Conservation (phyloP, 2,797 vertebrate species). For the Anabas testudineus region DNA sequence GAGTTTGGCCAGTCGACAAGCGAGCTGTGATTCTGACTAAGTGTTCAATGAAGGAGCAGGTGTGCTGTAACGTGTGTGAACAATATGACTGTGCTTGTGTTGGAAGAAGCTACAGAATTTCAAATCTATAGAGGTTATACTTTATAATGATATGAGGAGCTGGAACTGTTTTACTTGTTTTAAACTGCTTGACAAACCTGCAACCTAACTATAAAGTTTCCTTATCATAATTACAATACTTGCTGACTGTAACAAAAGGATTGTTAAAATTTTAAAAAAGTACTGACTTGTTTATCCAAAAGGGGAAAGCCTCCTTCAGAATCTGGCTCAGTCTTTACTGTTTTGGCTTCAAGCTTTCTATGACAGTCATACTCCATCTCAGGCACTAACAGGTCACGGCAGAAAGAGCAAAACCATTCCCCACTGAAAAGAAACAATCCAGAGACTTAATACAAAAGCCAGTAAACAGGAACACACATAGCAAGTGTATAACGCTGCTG, state of each 20-base stretch:
- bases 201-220: too few species aligned
- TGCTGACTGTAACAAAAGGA: background rate
- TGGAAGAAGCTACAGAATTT: too few species aligned
- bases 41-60: too few species aligned
- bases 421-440: slow-evolving; percentile 77
- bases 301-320: slow-evolving; percentile 55
- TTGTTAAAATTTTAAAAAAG: background rate
- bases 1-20: background rate
- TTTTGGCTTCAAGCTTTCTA: slow-evolving; percentile 77
- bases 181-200: too few species aligned
- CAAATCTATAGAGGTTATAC: too few species aligned
- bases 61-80: too few species aligned
- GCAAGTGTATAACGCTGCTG: background rate
- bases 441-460: slow-evolving; percentile 22
- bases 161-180: too few species aligned
- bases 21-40: too few species aligned
- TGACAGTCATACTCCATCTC: slow-evolving; percentile 89
- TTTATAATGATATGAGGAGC: too few species aligned
- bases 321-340: slow-evolving; percentile 65
- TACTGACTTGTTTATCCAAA: slow-evolving; percentile 88
- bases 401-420: slow-evolving; percentile 90
- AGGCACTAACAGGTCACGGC: slow-evolving; percentile 82
- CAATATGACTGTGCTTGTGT: too few species aligned
- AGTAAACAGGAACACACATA: slow-evolving; percentile 11
- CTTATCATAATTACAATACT: background rate